Conservation (phyloP, 30 jellyfish, hydroid and myxozoan genomes). For the Cassiopea andromeda region DNA sequence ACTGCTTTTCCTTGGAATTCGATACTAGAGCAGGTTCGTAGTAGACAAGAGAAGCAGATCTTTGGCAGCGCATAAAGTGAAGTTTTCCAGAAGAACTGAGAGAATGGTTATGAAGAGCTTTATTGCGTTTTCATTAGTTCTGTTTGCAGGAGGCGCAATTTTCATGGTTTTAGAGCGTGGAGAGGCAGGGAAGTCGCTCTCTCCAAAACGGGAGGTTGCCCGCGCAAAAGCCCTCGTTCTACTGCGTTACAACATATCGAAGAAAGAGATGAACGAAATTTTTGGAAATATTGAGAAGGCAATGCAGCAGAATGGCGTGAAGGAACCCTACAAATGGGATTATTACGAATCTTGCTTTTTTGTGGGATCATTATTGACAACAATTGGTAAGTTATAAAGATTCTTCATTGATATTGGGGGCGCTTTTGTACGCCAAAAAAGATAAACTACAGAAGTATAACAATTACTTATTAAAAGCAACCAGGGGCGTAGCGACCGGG, state of each 20-base stretch:
- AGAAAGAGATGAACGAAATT: slow-evolving; percentile 1
- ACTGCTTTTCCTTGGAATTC: no score
- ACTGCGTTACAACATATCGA: not conserved
- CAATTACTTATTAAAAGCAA: no score
- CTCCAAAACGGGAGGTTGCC: slow-evolving; percentile 49
- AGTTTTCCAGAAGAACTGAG: not conserved
- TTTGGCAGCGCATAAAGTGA: no score
- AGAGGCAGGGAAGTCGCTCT: slow-evolving; percentile 32
- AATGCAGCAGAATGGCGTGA: slow-evolving; percentile 49
- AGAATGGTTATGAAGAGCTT: slow-evolving; percentile 40
- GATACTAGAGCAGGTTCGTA: no score
- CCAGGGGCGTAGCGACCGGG: no score
- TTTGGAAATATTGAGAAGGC: slow-evolving; percentile 41
- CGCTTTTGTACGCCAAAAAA: no score
- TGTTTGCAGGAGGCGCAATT: slow-evolving; percentile 58
- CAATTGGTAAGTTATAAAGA: slow-evolving; percentile 51
- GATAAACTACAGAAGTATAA: no score
- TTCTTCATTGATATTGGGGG: not conserved
- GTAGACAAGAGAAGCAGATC: no score
- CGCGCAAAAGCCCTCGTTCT: not conserved
- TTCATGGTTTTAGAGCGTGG: slow-evolving; percentile 53
- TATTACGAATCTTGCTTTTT: slow-evolving; percentile 74
- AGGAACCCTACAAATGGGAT: slow-evolving; percentile 63
- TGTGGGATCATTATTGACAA: slow-evolving; percentile 69
- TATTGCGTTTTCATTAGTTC: slow-evolving; percentile 9